Base-by-base conservation (phyloP, 2,113 vertebrate species). In the Chaetodon trifascialis region DNA sequence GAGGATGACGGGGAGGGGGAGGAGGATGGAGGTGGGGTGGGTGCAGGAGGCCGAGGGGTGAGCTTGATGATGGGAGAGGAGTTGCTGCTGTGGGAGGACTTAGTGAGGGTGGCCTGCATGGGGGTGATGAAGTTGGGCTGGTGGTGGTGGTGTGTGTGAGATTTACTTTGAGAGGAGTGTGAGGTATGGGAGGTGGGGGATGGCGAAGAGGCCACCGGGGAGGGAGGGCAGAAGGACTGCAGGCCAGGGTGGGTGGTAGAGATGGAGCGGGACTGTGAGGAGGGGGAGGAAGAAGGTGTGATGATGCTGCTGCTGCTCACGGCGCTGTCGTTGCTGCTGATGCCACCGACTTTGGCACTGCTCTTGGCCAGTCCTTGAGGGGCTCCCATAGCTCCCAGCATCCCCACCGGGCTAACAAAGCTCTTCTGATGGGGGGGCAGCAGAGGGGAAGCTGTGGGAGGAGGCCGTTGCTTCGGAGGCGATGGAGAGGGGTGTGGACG, bases 41-140 rank as follows among this genome's bases (percentile, higher is more conserved):
- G 91, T 0, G 90, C 89, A 0, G 94, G 91, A 11, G 92, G 93
- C 8, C 94, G 93, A 2, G 93, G 94, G 38, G 93, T 95, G 78
- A 96, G 94, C 60, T 95, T 96, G 60, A 96, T 94, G 80, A 95
- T 94, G 78, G 95, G 91, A 2, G 94, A 92, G 34, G 94, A 89
- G 89, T 89, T 94, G 85, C 88, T 95, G 89, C 93, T 95, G 91
- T 94, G 95, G 67, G 95, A 94, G 59, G 95, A 95, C 90, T 95
- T 95, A 14, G 95, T 95, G 63, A 96, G 92, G 1, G 95, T 95
- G 91, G 93, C 95, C 92, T 96, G 95, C 95, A 96, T 95, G 56
- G 95, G 95, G 0, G 95, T 96, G 86, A 96, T 95, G 85, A 95
- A 95, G 84, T 94, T 94, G 36, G 94, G 54, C 94, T 96, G 93